Evolutionary conservation across 2,797 vertebrate genomes (phyloP), one percentile per base, ranked within the genome.

Genomic region (Macroramphosus scolopax): DNA sequence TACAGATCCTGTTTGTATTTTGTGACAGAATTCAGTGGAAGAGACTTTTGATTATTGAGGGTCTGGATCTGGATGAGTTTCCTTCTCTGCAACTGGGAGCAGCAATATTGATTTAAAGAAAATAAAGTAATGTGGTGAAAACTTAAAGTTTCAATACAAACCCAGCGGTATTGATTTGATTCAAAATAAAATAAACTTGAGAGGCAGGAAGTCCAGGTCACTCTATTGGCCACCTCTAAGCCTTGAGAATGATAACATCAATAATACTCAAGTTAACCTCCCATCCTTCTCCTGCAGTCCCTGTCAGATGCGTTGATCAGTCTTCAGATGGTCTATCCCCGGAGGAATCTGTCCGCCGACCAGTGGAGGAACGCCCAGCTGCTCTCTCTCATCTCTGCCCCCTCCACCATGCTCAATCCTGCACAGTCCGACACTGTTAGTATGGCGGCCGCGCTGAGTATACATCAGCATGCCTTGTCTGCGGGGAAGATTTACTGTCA

Each of bases 361-460:
- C 96, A 99, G 72, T 99, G 96, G 96, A 93, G 96, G 81, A 97
- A 98, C 1, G 96, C 96, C 63, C 96, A 99, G 63, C 91, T 98
- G 57, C 87, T 99, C 53, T 98, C 95, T 36, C 94, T 99, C 54
- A 98, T 98, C 88, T 98, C 94, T 14, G 95, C 96, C 26, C 96
- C 96, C 37, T 97, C 95, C 68, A 98, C 96, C 68, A 98, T 99
- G 96, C 92, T 98, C 22, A 99, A 98, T 64, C 96, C 96, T 3
- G 96, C 96, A n/a, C 96, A 99, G 75, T 99, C 96, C 1, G 96
- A 99, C 78, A 99, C 96, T 13, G 96, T 98, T 80, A 56, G 91
- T 39, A 38, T 29, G 26, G 6, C 20, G 3, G 6, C 3, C 20
- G 6, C 20, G 20, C n/a, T n/a, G n/a, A n/a, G 6, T 3, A 22